Evolutionary conservation across 37 sponge, comb jelly and placozoan genomes (phyloP).

Genomic region (Halisarca cf. caerulea): DNA sequence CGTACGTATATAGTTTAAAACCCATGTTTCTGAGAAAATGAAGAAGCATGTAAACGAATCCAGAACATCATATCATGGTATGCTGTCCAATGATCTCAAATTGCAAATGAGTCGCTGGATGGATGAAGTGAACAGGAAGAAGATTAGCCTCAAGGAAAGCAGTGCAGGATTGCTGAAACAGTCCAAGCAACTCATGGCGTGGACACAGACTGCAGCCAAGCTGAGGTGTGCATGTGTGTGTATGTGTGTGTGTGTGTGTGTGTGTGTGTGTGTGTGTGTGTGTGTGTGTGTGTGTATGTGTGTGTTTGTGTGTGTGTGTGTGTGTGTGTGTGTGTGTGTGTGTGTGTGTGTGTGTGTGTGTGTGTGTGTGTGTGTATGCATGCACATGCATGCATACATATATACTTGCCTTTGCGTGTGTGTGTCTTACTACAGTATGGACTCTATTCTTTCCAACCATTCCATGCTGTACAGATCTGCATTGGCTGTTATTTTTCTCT

Average conservation of each 20-base stretch:
- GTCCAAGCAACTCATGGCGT: neutral
- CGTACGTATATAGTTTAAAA: neutral
- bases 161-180: neutral
- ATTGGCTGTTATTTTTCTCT: too few relatives aligned
- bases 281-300: neutral
- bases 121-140: neutral
- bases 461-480: too few relatives aligned
- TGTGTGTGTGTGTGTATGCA: neutral
- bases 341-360: neutral
- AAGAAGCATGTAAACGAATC: neutral
- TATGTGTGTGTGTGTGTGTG: neutral
- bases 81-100: slow-evolving; percentile 5
- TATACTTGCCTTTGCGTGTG: too few relatives aligned
- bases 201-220: neutral
- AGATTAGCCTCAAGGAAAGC: neutral
- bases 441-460: too few relatives aligned
- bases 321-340: slow-evolving; percentile 17
- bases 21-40: slow-evolving; percentile 2
- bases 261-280: neutral
- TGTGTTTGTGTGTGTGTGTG: neutral
- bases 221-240: neutral
- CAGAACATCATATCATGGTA: neutral
- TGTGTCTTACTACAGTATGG: too few relatives aligned
- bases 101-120: neutral
- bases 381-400: neutral